These are phyloP conservation scores for Caenorhabditis zanzibari DNA, from an alignment of 2,888 invertebrate genomes.

Conservation along the genomic window DNA sequence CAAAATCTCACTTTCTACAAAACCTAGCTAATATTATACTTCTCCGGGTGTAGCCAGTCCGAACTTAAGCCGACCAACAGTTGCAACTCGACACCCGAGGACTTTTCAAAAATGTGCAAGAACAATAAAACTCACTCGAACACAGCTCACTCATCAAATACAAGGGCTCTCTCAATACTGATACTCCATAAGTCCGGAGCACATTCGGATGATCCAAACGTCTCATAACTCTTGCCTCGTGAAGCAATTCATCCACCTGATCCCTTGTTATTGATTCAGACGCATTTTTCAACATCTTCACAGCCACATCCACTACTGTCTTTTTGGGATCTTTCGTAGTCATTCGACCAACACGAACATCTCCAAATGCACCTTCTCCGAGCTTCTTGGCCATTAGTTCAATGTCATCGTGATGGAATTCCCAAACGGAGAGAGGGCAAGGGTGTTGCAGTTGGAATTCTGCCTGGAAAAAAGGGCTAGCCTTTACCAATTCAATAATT, in stretches of 20 bases:
- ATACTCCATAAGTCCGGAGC: constrained; percentile 37
- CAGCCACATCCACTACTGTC: constrained; percentile 23
- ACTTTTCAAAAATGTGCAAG: no score
- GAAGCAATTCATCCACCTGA: constrained; percentile 37
- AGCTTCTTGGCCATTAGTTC: constrained; percentile 42
- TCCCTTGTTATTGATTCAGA: constrained; percentile 20
- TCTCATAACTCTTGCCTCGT: constrained; percentile 49
- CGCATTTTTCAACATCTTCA: constrained; percentile 49
- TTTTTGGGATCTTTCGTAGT: constrained; percentile 27
- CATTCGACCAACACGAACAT: constrained; percentile 46
- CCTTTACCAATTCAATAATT: not conserved
- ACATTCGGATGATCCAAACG: constrained; percentile 49
- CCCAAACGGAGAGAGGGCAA: constrained; percentile 34
- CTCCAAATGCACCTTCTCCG: constrained; percentile 54
- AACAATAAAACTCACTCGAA: not conserved
- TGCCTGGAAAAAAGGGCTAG: constrained; percentile 16
- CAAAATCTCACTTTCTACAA: no score
- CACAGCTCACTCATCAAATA: constrained; percentile 53
- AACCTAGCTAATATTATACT: no score
- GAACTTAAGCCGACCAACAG: no score
- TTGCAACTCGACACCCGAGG: no score
- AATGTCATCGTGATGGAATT: constrained; percentile 48
- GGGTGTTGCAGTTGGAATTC: constrained; percentile 44
- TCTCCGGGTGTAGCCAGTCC: no score
- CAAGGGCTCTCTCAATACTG: constrained; percentile 41